These are phyloP conservation scores for Anaspis maculata DNA, from an alignment of 2,888 invertebrate genomes.

Conservation along the genomic window DNA sequence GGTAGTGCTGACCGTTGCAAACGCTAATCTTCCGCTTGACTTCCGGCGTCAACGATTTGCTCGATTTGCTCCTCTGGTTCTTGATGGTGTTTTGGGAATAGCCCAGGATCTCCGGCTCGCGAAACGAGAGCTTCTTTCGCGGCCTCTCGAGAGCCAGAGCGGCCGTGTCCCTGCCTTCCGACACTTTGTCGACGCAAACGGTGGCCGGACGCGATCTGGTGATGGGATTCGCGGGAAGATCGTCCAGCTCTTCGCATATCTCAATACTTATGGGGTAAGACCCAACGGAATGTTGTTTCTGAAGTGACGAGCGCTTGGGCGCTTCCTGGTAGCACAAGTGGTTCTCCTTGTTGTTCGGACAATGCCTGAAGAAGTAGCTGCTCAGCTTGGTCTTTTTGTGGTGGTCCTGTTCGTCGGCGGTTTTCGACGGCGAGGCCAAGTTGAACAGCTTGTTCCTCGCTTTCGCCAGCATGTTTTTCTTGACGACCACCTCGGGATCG, in stretches of 20 bases:
- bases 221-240: slow-evolving; percentile 19
- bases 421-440: slow-evolving; percentile 42
- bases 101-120: slow-evolving; percentile 69
- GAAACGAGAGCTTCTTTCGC: slow-evolving; percentile 78
- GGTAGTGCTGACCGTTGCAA: slow-evolving; percentile 28
- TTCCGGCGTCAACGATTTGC: slow-evolving; percentile 15
- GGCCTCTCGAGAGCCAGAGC: slow-evolving; percentile 53
- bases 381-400: slow-evolving; percentile 38
- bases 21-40: slow-evolving; percentile 30
- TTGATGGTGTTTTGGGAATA: neutral
- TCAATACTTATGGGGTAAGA: slow-evolving; percentile 36
- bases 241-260: slow-evolving; percentile 25
- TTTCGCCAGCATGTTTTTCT: slow-evolving; percentile 40
- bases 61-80: too few species aligned
- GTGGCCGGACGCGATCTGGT: slow-evolving; percentile 32
- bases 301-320: slow-evolving; percentile 21
- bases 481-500: slow-evolving; percentile 35
- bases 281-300: slow-evolving; percentile 38
- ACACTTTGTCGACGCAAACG: slow-evolving; percentile 33
- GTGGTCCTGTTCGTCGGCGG: slow-evolving; percentile 30
- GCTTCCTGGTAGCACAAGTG: slow-evolving; percentile 20
- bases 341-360: slow-evolving; percentile 33
- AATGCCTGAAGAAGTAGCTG: slow-evolving; percentile 44
- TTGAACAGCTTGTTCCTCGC: slow-evolving; percentile 35
- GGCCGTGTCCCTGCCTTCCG: slow-evolving; percentile 38